phyloP scores from a whole-genome alignment of 2,113 vertebrate species.

The Dryoscopus gambensis region DNA sequence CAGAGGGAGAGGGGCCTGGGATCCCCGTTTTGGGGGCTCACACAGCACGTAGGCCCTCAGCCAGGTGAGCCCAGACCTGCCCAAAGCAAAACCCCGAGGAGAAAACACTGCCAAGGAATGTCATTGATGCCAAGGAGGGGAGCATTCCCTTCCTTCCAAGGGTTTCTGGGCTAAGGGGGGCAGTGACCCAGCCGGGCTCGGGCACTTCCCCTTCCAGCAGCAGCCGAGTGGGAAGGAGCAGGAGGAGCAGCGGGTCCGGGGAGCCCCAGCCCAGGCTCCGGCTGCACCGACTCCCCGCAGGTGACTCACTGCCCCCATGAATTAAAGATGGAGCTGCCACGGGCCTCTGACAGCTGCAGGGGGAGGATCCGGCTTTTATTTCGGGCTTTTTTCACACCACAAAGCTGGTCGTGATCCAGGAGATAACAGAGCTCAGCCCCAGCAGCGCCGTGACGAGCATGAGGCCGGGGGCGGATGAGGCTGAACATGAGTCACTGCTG shows the following conservation, averaged over 20 bases:
- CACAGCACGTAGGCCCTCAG: background rate
- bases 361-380: slow-evolving; percentile 35
- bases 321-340: slow-evolving; percentile 49
- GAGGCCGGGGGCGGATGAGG: slow-evolving; percentile 51
- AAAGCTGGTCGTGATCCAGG: slow-evolving; percentile 51
- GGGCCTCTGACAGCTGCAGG: slow-evolving; percentile 40
- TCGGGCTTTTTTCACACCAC: slow-evolving; percentile 46
- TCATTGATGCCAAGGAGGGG: rapidly evolving
- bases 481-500: slow-evolving; percentile 40
- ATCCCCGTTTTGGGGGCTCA: background rate
- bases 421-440: slow-evolving; percentile 39
- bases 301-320: slow-evolving; percentile 56
- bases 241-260: background rate
- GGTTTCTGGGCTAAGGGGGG: background rate
- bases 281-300: background rate
- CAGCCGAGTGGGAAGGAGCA: background rate
- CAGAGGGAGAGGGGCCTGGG: background rate
- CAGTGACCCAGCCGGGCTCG: background rate
- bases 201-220: background rate
- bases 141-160: background rate
- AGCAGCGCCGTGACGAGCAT: slow-evolving; percentile 29
- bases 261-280: background rate
- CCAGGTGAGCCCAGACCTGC: background rate
- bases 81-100: background rate
- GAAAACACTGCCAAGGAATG: rapidly evolving